These are phyloP conservation scores for Sapayoa aenigma DNA, from an alignment of 2,113 vertebrate genomes.

Conservation along the genomic window DNA sequence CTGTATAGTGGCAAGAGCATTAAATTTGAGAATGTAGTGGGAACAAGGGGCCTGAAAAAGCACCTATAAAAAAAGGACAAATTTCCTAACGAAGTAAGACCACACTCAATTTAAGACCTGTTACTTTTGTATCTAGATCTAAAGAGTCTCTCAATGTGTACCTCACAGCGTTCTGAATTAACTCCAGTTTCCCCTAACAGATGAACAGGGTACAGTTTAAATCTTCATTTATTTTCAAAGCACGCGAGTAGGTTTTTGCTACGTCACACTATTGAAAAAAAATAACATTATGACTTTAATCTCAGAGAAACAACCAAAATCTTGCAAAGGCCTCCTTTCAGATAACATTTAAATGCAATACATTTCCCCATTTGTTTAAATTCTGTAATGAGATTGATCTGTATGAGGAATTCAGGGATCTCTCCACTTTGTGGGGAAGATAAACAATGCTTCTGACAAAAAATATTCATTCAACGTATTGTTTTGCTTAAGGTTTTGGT, in stretches of 20 bases:
- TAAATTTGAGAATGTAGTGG: slow-evolving; percentile 74
- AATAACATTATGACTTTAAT: background rate
- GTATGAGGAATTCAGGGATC: background rate
- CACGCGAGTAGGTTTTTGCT: background rate
- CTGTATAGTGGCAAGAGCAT: slow-evolving; percentile 78
- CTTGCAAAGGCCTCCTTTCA: background rate
- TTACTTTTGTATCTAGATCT: background rate
- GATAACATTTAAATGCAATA: background rate
- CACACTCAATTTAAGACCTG: slow-evolving; percentile 44
- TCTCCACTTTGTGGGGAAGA: background rate
- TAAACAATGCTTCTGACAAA: slow-evolving; percentile 77
- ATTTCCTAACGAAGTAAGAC: slow-evolving; percentile 53
- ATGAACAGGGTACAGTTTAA: background rate
- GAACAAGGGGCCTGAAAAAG: slow-evolving; percentile 53
- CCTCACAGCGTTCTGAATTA: background rate
- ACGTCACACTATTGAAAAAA: background rate
- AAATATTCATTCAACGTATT: slow-evolving; percentile 76
- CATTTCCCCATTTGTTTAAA: background rate
- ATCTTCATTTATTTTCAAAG: background rate
- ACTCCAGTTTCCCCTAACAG: background rate
- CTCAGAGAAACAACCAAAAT: background rate
- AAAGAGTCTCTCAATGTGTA: background rate
- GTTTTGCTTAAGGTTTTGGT: slow-evolving; percentile 81
- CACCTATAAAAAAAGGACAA: slow-evolving; percentile 71
- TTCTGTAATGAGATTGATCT: background rate